phyloP scores from a whole-genome alignment of 2,113 vertebrate genomes.

The Sinocyclocheilus grahami region DNA sequence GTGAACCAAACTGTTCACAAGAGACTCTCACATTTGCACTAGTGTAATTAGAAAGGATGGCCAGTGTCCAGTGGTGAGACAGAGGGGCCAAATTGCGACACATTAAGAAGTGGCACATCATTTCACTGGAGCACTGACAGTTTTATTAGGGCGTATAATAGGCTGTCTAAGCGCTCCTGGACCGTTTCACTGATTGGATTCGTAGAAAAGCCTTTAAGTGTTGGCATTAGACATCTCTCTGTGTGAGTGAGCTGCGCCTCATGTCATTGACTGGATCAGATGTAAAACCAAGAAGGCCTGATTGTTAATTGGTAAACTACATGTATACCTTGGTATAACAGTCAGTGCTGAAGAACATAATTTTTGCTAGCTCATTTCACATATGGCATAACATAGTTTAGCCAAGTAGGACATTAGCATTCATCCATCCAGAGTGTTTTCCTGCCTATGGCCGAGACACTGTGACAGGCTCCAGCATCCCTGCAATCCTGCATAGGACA shows the following conservation, averaged over 20 bases:
- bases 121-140: constrained; percentile 58
- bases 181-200: constrained; percentile 41
- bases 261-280: neutral
- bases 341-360: neutral
- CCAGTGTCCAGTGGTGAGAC: constrained; percentile 50
- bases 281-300: neutral
- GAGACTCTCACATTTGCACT: constrained; percentile 22
- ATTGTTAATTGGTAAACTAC: neutral
- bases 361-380: neutral
- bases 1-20: constrained; percentile 26
- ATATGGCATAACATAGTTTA: neutral
- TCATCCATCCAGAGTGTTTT: neutral
- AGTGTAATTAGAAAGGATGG: constrained; percentile 61
- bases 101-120: constrained; percentile 60
- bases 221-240: constrained; percentile 18
- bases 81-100: constrained; percentile 50
- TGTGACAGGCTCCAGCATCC: neutral
- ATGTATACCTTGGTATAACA: neutral
- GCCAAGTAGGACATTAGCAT: neutral
- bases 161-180: constrained; percentile 55
- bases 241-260: neutral
- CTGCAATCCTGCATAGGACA: neutral
- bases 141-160: constrained; percentile 63
- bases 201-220: constrained; percentile 16
- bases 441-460: neutral